Percentiles rank a stretch among this genome's conserved stretches.
These are phyloP conservation scores for Corvus hawaiiensis DNA, from an alignment of 2,113 vertebrate genomes.

Conservation along the genomic window DNA sequence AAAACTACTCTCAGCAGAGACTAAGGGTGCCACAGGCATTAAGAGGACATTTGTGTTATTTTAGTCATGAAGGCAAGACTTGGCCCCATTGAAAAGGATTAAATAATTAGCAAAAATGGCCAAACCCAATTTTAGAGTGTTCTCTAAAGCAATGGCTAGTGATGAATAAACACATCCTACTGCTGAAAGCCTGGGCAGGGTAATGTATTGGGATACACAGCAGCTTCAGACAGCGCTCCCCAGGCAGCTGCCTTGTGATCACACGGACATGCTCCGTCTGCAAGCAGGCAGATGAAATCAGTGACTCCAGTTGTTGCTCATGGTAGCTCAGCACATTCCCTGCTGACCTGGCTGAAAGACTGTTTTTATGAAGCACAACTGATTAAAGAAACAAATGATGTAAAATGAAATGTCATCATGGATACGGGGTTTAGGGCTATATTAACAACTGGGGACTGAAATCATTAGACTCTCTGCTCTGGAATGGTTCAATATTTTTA, in stretches of 20 bases:
- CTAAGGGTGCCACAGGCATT: background rate
- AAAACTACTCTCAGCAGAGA: background rate
- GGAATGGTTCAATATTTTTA: slow-evolving; percentile 46
- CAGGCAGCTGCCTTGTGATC: slow-evolving; percentile 1
- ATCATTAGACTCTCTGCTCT: slow-evolving; percentile 44
- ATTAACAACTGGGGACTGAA: slow-evolving; percentile 55
- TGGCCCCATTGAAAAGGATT: background rate
- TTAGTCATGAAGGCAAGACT: background rate
- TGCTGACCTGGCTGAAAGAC: slow-evolving; percentile 51
- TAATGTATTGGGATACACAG: background rate
- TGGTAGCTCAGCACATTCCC: slow-evolving; percentile 63
- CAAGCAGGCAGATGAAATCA: slow-evolving; percentile 18
- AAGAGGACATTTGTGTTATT: background rate
- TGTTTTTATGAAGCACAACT: slow-evolving; percentile 44
- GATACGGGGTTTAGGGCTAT: slow-evolving; percentile 33
- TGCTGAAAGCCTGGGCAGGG: slow-evolving; percentile 23
- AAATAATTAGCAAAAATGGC: background rate
- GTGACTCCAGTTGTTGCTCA: background rate
- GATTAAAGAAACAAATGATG: slow-evolving; percentile 67
- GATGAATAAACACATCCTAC: slow-evolving; percentile 1
- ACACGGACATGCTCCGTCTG: background rate
- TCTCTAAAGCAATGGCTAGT: background rate
- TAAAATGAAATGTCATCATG: slow-evolving; percentile 65
- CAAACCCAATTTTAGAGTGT: background rate
- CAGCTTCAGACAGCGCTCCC: background rate